Evolutionary conservation across 2,888 invertebrate genomes (phyloP).

Genomic region (Scaptodrosophila latifasciaeformis): DNA sequence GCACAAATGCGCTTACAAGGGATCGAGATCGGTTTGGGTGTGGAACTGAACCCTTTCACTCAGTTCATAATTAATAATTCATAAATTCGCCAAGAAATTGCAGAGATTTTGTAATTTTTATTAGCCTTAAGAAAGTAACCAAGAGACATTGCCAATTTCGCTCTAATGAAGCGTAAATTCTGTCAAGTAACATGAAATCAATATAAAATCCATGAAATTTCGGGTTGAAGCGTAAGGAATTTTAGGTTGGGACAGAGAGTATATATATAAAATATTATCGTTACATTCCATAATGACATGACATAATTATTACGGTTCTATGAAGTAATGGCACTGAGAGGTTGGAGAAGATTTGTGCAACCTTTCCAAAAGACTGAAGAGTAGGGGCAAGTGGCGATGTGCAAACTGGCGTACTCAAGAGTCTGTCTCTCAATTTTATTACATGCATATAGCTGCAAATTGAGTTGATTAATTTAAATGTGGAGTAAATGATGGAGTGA

Average conservation of each 20-base stretch:
- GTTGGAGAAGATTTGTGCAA: not conserved
- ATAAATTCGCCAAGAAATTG: constrained; percentile 48
- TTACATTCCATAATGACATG: constrained; percentile 44
- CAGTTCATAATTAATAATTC: constrained; percentile 56
- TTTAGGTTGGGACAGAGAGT: not conserved
- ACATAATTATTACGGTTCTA: constrained; percentile 54
- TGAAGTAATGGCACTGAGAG: constrained; percentile 4
- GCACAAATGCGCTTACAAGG: constrained; percentile 51
- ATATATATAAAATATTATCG: not conserved
- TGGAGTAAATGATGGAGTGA: constrained; percentile 18
- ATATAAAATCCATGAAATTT: constrained; percentile 57
- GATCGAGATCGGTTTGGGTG: not conserved
- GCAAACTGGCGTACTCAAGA: constrained; percentile 5
- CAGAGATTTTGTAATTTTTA: constrained; percentile 18
- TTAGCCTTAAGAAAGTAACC: constrained; percentile 32
- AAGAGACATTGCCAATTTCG: constrained; percentile 42
- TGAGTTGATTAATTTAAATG: constrained; percentile 67
- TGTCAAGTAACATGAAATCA: constrained; percentile 36
- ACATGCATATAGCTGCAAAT: constrained; percentile 40
- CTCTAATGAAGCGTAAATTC: constrained; percentile 58
- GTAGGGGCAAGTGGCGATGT: not conserved
- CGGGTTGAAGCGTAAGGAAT: constrained; percentile 4
- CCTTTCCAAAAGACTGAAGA: too few species aligned
- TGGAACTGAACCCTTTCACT: constrained; percentile 26
- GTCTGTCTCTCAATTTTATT: not conserved